A percentile compares a stretch with the other conserved stretches of the same genome.
Conservation (phyloP, 2,888 invertebrate genomes). For the Thymelicus lineola region DNA sequence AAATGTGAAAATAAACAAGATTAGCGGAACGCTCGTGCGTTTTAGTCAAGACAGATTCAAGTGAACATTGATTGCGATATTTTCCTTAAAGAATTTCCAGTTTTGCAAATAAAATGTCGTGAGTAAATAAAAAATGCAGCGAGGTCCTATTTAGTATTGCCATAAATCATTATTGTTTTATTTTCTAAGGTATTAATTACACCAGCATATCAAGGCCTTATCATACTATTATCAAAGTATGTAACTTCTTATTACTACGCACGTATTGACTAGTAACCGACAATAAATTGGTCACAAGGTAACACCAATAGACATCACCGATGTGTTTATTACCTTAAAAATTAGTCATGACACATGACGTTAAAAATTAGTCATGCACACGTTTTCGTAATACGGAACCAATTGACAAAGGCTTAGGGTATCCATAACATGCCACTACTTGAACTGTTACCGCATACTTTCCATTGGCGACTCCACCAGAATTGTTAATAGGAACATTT, state of each 20-base stretch:
- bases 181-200: too few species aligned
- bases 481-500: conserved; percentile 24
- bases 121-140: not conserved
- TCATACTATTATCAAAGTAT: too few species aligned
- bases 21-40: not conserved
- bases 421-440: conserved; percentile 4
- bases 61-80: conserved; percentile 5
- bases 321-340: too few species aligned
- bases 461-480: conserved; percentile 4
- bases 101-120: not conserved
- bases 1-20: not conserved
- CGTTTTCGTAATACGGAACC: not conserved
- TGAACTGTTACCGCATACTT: conserved; percentile 8
- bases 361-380: not conserved
- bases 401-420: not conserved
- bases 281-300: too few species aligned
- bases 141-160: not conserved
- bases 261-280: too few species aligned
- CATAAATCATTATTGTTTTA: too few species aligned
- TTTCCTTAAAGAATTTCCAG: conserved; percentile 11
- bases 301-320: too few species aligned
- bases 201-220: too few species aligned
- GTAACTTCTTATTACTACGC: too few species aligned
- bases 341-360: too few species aligned
- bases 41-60: not conserved